Base-by-base conservation (phyloP, 1,140 invertebrate genomes). In the Caenorhabditis brenneri region DNA sequence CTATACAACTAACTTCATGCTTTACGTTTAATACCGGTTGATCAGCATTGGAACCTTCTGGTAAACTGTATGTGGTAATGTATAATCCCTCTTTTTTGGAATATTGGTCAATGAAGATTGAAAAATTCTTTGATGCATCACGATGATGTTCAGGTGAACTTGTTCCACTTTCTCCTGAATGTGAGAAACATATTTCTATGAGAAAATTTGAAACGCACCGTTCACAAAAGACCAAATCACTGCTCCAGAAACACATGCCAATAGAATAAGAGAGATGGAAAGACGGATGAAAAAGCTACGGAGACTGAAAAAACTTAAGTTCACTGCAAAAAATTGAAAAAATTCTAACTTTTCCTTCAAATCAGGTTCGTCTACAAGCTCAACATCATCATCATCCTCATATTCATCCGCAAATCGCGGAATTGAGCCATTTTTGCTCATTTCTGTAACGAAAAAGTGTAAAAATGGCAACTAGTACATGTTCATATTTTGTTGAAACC, bases 91-190 rank as follows among this genome's bases (percentile, higher is more conserved):
- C 65, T 42, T 74, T 74, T 36, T 42, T 22, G 36, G 65, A 74
- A 27, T 74, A 74, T 36, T 74, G 65, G 10, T 74, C 65, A 24
- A 74, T 27, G n/a, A 74, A 74, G 24, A 74, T 74, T 4, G 65
- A 74, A 24, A 74, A 74, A 9, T 74, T 74, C 24, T 74, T 74
- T 6, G 65, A 74, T 10, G 65, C 65, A 74, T 74, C 65, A 2
- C 65, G 65, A 42, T 74, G 65, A 74, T 12, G 9, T 10, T 46
- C 65, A 24, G 5, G 12, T 0, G 29, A 24, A 42, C 36, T 22
- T 0, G n/a, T 46, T 24, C 65, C 65, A 24, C 36, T 46, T 24
- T 74, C 65, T 10, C 65, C 65, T 74, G 0, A 24, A 42, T 9
- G 24, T 27, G 15, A 9, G 5, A 55, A 55, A 7, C 5, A 55